phyloP scores from a whole-genome alignment of 2,113 vertebrate species.

The Sminthopsis crassicaudata region DNA sequence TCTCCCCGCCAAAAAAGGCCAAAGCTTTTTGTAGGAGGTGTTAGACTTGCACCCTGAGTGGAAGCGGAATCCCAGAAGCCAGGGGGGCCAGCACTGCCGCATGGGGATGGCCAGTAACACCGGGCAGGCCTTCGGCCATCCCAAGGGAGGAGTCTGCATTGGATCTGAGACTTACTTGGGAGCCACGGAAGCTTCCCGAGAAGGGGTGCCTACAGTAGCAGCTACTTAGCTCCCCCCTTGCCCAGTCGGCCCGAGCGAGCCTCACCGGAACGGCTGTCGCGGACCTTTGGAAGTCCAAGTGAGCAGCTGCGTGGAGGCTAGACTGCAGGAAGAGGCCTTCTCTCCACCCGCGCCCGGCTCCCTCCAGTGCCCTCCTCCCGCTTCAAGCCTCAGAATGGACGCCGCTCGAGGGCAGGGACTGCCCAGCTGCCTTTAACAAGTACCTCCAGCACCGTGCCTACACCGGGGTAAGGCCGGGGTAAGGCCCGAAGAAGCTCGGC shows the following conservation, averaged over 20 bases:
- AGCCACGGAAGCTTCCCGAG: background rate
- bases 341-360: no score
- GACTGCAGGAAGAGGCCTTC: background rate
- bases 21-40: background rate
- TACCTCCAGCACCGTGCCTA: background rate
- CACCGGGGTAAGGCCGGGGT: background rate
- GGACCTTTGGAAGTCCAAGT: background rate
- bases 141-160: background rate
- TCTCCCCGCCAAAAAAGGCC: background rate
- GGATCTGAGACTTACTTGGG: background rate
- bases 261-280: background rate
- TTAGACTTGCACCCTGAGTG: background rate
- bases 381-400: background rate
- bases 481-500: background rate
- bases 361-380: no score
- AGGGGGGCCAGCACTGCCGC: background rate
- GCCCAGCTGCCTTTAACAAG: background rate
- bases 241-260: background rate
- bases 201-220: background rate
- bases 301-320: background rate
- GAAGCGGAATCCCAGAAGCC: background rate
- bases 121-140: background rate
- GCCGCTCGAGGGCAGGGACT: background rate
- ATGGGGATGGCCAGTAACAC: background rate
- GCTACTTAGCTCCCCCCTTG: no score